Conservation (phyloP, 2,888 invertebrate genomes). For the Scaptomyza flava region DNA sequence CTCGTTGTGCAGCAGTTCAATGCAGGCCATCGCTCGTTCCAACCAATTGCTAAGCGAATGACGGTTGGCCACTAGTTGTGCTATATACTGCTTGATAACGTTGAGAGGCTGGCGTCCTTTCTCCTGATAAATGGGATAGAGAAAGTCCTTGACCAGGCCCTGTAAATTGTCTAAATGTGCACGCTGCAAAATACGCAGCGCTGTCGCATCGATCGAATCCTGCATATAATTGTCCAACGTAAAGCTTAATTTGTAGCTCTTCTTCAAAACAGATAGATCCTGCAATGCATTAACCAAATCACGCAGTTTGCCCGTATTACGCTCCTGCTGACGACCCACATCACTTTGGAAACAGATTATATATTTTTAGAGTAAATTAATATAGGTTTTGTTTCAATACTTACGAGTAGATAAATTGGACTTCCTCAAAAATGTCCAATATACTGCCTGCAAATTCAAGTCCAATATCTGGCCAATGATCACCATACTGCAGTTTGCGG, state of each 20-base stretch:
- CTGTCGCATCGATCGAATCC: constrained; percentile 82
- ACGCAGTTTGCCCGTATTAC: constrained; percentile 79
- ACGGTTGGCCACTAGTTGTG: constrained; percentile 78
- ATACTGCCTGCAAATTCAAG: constrained; percentile 83
- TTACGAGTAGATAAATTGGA: constrained; percentile 82
- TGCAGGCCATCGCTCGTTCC: constrained; percentile 80
- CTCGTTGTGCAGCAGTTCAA: constrained; percentile 82
- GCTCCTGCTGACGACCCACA: constrained; percentile 82
- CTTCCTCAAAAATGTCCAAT: constrained; percentile 81
- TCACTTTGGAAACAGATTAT: constrained; percentile 65
- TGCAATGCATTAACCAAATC: constrained; percentile 81
- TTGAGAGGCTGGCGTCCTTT: constrained; percentile 79
- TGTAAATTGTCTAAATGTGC: constrained; percentile 82
- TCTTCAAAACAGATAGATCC: constrained; percentile 82
- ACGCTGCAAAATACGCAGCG: constrained; percentile 82
- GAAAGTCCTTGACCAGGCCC: constrained; percentile 81
- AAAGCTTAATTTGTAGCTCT: constrained; percentile 81
- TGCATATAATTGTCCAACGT: constrained; percentile 83
- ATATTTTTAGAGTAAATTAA: not conserved
- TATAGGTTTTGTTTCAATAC: constrained; percentile 23
- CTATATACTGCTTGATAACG: constrained; percentile 81
- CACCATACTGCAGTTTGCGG: constrained; percentile 81
- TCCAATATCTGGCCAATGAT: constrained; percentile 84
- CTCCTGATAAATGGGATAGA: constrained; percentile 83
- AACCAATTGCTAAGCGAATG: constrained; percentile 82